Evolutionary conservation across 1,140 invertebrate species (phyloP), one percentile per base, ranked within the genome.

Genomic region (Pogonomyrmex barbatus): DNA sequence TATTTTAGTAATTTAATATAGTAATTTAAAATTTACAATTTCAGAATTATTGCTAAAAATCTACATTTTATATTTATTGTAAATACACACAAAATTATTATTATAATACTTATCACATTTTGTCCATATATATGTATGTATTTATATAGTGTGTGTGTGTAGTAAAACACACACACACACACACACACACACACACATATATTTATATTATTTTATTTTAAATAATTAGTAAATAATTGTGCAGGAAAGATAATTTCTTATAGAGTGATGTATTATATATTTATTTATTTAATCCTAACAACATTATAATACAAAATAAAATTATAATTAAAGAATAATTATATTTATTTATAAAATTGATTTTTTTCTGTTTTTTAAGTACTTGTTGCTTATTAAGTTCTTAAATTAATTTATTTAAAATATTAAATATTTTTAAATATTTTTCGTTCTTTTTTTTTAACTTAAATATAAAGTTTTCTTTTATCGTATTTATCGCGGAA

Each of bases 401-500:
- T 45, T 33, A 68, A 68, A 50, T 2, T 60, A 68, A 50, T 2
- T 60, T 58, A 12, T 76, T 68, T 2, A 24, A 30, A 45, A 2
- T n/a, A 60, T 1, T 42, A 58, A 77, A n/a, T 77, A 24, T n/a
- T 62, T 76, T 76, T 77, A 47, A 14, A 60, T 54, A 39, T 24
- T 8, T 56, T 54, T 71, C 5, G 0, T 2, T 52, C 12, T 14
- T 2, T 3, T 62, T 56, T 33, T 47, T 4, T 8, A 67, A 67
- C 24, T 47, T 63, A 63, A 63, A n/a, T 62, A 36, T n/a, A 45
- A 45, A 45, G 24, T 9, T 68, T 54, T 70, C 14, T 2, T 39
- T 24, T 12, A 24, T 24, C 24, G 30, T 39, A 14, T 45, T 8
- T 58, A 50, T 62, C 39, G 24, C 50, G 30, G 8, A 9, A 4